Conservation (phyloP, 2,797 vertebrate species). For the Lophius americanus region DNA sequence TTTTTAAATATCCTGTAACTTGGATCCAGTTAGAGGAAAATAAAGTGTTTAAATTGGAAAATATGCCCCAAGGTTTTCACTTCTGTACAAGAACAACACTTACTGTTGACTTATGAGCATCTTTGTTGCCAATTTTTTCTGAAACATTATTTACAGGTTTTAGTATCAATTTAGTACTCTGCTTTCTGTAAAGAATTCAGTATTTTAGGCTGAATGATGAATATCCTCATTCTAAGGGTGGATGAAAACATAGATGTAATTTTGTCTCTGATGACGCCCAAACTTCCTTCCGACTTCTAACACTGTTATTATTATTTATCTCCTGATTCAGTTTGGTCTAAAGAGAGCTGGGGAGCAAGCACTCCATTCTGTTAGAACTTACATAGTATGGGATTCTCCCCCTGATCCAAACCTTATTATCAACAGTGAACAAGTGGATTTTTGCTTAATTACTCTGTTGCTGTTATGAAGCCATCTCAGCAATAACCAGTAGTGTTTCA, state of each 20-base stretch:
- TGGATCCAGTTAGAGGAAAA: not conserved
- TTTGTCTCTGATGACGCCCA: constrained; percentile 48
- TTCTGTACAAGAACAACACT: too few species aligned
- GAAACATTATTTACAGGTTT: too few species aligned
- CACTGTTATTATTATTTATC: constrained; percentile 49
- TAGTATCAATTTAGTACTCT: too few species aligned
- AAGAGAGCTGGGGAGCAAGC: constrained; percentile 34
- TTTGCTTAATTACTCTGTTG: constrained; percentile 31
- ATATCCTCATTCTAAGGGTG: too few species aligned
- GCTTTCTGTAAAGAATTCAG: constrained; percentile 31
- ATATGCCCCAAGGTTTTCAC: too few species aligned
- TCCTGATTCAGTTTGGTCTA: constrained; percentile 37
- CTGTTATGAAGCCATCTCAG: constrained; percentile 36
- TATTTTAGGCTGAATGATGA: constrained; percentile 13
- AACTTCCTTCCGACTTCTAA: constrained; percentile 32
- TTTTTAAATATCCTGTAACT: too few species aligned
- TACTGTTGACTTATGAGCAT: too few species aligned
- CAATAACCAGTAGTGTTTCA: constrained; percentile 29
- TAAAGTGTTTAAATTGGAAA: not conserved
- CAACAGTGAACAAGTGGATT: constrained; percentile 19
- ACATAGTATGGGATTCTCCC: not conserved
- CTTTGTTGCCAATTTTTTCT: too few species aligned
- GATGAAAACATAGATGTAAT: too few species aligned
- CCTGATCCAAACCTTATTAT: constrained; percentile 19
- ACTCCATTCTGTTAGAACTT: constrained; percentile 27